Base-by-base conservation (phyloP, 2,888 invertebrate genomes). In the Andrena fulva region DNA sequence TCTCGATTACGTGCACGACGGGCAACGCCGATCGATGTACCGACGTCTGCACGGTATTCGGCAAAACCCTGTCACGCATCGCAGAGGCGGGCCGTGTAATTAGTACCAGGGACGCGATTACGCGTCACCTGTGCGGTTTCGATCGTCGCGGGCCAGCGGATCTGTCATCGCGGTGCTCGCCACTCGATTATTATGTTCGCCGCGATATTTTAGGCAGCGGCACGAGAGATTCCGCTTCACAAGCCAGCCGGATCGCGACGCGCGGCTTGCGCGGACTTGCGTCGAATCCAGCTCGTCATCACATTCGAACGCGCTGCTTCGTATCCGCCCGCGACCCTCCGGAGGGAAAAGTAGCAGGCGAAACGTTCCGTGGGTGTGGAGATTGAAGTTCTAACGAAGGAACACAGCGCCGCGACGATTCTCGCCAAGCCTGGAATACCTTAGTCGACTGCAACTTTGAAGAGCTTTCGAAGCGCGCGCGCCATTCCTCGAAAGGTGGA, bases 31-130 rank as follows among this genome's bases (percentile, higher is more conserved):
- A 77, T 70, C 87, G 68, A 75, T 77, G 76, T 71, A 72, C 66
- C 74, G 66, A 62, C 80, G 76, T 68, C 74, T 67, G 68, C 71
- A 70, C 75, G 66, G 71, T 80, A 87, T 87, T 84, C 73, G 71
- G 42, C 75, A 63, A 80, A 83, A 76, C 77, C 42, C 71, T 64
- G 67, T 80, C 79, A 69, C 74, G 66, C 79, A 75, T 69, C 79
- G 68, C 74, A 64, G 85, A 80, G 79, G 80, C 84, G 80, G 82
- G 82, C 75, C 80, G 73, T 78, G 75, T 67, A 82, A 84, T 86
- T 87, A 85, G 85, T 84, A 82, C 76, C 69, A 33, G 72, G 80
- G 67, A 70, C 85, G 76, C 77, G 78, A 84, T 87, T 81, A 79
- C 76, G 71, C 74, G 75, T 72, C 74, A 77, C 67, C 67, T 76